Percentiles rank a stretch among this genome's conserved stretches.
phyloP scores from a whole-genome alignment of 2,888 invertebrate genomes.

The Dolichopus griseipennis region DNA sequence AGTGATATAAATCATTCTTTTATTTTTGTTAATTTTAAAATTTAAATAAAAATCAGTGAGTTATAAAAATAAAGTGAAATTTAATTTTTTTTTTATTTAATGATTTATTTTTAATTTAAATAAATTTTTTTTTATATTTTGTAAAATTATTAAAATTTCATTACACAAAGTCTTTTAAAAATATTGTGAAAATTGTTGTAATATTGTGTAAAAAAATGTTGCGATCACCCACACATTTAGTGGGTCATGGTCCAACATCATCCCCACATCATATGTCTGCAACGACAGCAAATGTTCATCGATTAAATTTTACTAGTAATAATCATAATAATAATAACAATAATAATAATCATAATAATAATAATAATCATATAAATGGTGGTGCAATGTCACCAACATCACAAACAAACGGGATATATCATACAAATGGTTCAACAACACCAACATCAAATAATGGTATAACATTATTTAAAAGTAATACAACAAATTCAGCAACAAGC shows the following conservation, averaged over 20 bases:
- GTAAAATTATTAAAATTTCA: too few species aligned
- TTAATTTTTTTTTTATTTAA: background rate
- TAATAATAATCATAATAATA: slow-evolving; percentile 14
- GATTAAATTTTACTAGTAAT: slow-evolving; percentile 16
- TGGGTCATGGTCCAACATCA: slow-evolving; percentile 40
- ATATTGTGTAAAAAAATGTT: slow-evolving; percentile 39
- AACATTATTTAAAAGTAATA: slow-evolving; percentile 17
- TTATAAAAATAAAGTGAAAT: background rate
- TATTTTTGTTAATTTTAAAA: too few species aligned
- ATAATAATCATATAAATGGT: slow-evolving; percentile 12
- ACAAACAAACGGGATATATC: slow-evolving; percentile 27
- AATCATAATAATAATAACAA: slow-evolving; percentile 19
- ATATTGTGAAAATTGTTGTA: slow-evolving; percentile 27
- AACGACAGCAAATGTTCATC: slow-evolving; percentile 24
- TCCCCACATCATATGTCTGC: slow-evolving; percentile 22
- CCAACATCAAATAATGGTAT: slow-evolving; percentile 20
- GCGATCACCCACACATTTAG: slow-evolving; percentile 47
- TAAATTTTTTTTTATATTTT: too few species aligned
- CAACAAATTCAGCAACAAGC: slow-evolving; percentile 27
- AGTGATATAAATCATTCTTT: too few species aligned
- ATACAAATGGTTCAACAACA: slow-evolving; percentile 25
- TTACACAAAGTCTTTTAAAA: slow-evolving; percentile 20
- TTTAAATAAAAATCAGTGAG: too few species aligned
- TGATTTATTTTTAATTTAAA: too few species aligned
- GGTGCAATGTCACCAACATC: slow-evolving; percentile 25